Evolutionary conservation across 1,140 invertebrate species (phyloP).

Genomic region (Arion vulgaris): DNA sequence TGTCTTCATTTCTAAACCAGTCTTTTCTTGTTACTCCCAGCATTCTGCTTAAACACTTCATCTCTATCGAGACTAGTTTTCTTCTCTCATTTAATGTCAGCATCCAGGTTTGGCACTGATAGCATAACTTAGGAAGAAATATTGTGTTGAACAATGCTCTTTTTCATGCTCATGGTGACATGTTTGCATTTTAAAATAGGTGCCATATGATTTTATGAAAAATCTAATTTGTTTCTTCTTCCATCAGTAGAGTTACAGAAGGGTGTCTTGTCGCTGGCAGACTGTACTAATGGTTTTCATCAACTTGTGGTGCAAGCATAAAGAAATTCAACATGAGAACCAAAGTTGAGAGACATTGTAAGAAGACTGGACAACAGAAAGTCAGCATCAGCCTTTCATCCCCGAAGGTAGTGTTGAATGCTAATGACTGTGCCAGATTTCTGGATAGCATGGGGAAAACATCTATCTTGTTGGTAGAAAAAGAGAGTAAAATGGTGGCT

Average conservation of each 20-base stretch:
- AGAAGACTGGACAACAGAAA: conserved; percentile 18
- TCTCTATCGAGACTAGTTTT: too few species aligned
- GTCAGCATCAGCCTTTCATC: conserved; percentile 17
- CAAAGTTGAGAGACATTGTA: conserved; percentile 20
- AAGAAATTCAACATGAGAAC: conserved; percentile 28
- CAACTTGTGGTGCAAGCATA: not conserved
- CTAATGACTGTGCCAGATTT: conserved; percentile 26
- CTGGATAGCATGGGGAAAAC: conserved; percentile 31
- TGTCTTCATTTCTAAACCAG: too few species aligned
- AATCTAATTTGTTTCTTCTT: not conserved
- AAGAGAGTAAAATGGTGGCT: conserved; percentile 29
- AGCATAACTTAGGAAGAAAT: too few species aligned
- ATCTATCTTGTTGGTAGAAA: conserved; percentile 31
- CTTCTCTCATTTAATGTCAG: too few species aligned
- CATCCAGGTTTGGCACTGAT: too few species aligned
- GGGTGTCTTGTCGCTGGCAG: not conserved
- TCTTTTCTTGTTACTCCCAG: too few species aligned
- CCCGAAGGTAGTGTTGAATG: conserved; percentile 37
- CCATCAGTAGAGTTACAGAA: not conserved
- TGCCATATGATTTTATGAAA: too few species aligned
- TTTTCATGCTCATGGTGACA: too few species aligned
- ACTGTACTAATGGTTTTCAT: not conserved
- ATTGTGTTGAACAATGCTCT: too few species aligned
- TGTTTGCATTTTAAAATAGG: too few species aligned
- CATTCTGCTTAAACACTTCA: too few species aligned